A percentile compares a stretch with the other conserved stretches of the same genome.
Evolutionary conservation across 2,113 vertebrate species (phyloP).

Genomic region (Heterotis niloticus): DNA sequence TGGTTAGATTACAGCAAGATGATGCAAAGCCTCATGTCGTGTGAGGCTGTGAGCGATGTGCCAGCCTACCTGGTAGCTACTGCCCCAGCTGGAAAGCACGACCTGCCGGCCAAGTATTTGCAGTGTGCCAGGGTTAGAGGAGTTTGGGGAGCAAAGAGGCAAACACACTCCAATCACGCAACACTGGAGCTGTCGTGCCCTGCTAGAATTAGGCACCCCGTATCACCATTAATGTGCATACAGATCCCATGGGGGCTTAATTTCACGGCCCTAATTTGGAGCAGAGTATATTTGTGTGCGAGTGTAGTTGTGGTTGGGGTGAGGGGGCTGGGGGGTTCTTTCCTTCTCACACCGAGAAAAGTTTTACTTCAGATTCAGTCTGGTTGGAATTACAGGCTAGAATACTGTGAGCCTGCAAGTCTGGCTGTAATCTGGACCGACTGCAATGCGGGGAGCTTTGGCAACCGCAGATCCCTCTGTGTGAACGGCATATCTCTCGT

Average conservation of each 20-base stretch:
- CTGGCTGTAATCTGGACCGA: not conserved
- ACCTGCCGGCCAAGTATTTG: conserved; percentile 63
- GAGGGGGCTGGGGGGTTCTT: conserved; percentile 42
- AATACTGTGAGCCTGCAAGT: not conserved
- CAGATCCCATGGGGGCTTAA: conserved; percentile 56
- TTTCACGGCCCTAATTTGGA: conserved; percentile 61
- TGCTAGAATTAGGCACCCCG: conserved; percentile 54
- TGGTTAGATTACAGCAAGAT: too few species aligned
- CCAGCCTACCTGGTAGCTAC: conserved; percentile 60
- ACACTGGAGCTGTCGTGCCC: conserved; percentile 60
- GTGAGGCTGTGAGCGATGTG: conserved; percentile 47
- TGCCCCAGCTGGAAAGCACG: conserved; percentile 48
- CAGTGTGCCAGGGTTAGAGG: conserved; percentile 52
- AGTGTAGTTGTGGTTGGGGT: conserved; percentile 20
- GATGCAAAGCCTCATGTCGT: conserved; percentile 33
- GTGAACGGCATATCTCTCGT: too few species aligned
- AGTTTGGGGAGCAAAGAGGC: conserved; percentile 45
- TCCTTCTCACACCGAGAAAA: conserved; percentile 49
- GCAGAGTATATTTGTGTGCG: conserved; percentile 16
- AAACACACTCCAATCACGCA: conserved; percentile 69
- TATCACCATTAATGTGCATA: conserved; percentile 58
- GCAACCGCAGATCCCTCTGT: not conserved
- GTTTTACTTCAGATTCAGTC: conserved; percentile 59
- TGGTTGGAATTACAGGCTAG: conserved; percentile 44
- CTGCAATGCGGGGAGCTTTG: not conserved